Percentiles rank a stretch among this genome's conserved stretches.
These are phyloP conservation scores for Catonia carolina DNA, from an alignment of 2,888 invertebrate genomes.

Conservation along the genomic window DNA sequence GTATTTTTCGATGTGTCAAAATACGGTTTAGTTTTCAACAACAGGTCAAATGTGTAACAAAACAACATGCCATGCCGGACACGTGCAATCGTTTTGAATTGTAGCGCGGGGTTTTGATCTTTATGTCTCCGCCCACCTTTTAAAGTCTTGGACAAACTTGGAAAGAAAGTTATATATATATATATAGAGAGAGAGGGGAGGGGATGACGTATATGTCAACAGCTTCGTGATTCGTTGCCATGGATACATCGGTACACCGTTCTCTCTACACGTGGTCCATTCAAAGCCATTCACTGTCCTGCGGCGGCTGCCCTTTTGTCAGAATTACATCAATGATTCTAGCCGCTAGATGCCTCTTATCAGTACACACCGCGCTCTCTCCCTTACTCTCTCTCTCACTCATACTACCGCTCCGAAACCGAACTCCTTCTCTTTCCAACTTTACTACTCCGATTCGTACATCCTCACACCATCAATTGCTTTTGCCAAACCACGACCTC, in stretches of 20 bases:
- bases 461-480: no score
- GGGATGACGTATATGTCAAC: conserved; percentile 22
- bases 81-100: conserved; percentile 24
- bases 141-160: conserved; percentile 17
- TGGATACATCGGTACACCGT: conserved; percentile 23
- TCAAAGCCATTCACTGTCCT: not conserved
- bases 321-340: no score
- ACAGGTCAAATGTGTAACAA: conserved; percentile 20
- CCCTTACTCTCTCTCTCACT: no score
- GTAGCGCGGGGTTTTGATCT: conserved; percentile 24
- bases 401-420: no score
- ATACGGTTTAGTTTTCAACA: no score
- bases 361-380: no score
- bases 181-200: conserved; percentile 12
- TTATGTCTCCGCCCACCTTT: conserved; percentile 18
- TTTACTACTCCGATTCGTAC: no score
- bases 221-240: conserved; percentile 23
- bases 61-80: not conserved
- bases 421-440: no score
- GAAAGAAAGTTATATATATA: conserved; percentile 26
- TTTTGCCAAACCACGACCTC: no score
- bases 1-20: no score
- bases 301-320: no score
- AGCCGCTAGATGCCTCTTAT: no score
- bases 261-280: conserved; percentile 13